Base-by-base conservation (phyloP, 2,797 vertebrate species). In the Phoxinus dragarum region DNA sequence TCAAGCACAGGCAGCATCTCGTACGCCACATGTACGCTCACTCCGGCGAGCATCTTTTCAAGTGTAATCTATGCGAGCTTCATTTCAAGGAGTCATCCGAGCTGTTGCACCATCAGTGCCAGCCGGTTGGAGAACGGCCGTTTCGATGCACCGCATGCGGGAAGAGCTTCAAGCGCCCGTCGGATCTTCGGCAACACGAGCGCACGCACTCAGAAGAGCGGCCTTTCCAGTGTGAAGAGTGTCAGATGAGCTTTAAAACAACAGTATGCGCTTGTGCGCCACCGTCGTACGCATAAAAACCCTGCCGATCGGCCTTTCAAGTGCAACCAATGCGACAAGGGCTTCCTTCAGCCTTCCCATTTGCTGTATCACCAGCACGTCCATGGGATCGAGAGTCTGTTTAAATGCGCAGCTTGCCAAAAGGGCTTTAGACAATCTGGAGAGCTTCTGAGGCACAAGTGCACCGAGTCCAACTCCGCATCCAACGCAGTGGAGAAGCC, bases 221-320 rank as follows among this genome's bases (percentile, higher is more conserved):
- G 0, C 98, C 98, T 17, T 99, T 98, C 92, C 97, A 98, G 93
- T 99, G 98, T 0, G 98, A 99, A 90, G 97, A 98, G 89, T 99
- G 98, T 90, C 97, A 98, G 93, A 99, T 98, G 98, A 98, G 97
- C 93, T 99, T 99, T 93, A 99, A 99, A 99, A 88, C 98, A 99
- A 93, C 98, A 98, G 94, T 99, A 99, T 0, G 97, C 98, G 0
- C 96, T 99, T 0, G 98, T 99, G 74, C 96, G 98, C 76, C 98
- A 99, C 80, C 96, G 98, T 0, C 97, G 98, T 90, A 99, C 97
- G 0, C 98, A 99, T 90, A 98, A 98, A 88, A 95, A 95, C 38
- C 93, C 96, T 0, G 95, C 95, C 0, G 97, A 98, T 82, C 97
- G 96, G 17, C 97, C 97, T n/a, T 98, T 97, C 92, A 98, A 98